Evolutionary conservation across 2,797 vertebrate species (phyloP), one percentile per base, ranked within the genome.

Genomic region (Anas capensis): DNA sequence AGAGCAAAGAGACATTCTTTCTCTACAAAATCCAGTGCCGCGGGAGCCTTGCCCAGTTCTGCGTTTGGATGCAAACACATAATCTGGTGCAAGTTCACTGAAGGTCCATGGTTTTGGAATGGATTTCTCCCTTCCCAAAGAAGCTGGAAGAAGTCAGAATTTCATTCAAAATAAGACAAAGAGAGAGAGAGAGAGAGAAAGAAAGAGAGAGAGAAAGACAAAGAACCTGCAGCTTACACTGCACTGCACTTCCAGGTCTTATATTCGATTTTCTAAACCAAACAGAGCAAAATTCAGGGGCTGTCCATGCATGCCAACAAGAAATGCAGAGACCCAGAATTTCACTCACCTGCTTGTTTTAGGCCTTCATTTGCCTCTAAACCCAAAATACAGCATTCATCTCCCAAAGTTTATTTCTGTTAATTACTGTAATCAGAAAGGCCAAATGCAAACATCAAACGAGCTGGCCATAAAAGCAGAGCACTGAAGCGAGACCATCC

Each of bases 11-110:
- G 5, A 69, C 31, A 83, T 86, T 81, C 53, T 85, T 85, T 17
- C 78, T 79, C 51, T 89, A 53, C 42, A 82, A 79, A 92, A 86
- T 48, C 61, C 86, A 84, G 81, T 73, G 68, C 62, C 2, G 0
- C 26, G 31, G 80, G 68, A 94, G 68, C 64, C 31, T 70, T 93
- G 65, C 88, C 88, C 61, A 85, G 44, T 53, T 31, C 51, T 33
- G 42, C 38, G 24, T 69, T 82, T 78, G 48, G 23, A 78, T 26
- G 65, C 53, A 93, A 95, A 87, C 65, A 65, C 33, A 82, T 66
- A 27, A 42, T 76, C 86, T 89, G 65, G 49, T 88, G 53, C 60
- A 94, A 80, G 83, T 64, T 93, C 75, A 92, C 77, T 53, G 64
- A 90, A 86, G 73, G 60, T 71, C 88, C 40, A 5, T 20, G 70